phyloP scores from a whole-genome alignment of 2,797 vertebrate species.

The Pseudochromis fuscus region DNA sequence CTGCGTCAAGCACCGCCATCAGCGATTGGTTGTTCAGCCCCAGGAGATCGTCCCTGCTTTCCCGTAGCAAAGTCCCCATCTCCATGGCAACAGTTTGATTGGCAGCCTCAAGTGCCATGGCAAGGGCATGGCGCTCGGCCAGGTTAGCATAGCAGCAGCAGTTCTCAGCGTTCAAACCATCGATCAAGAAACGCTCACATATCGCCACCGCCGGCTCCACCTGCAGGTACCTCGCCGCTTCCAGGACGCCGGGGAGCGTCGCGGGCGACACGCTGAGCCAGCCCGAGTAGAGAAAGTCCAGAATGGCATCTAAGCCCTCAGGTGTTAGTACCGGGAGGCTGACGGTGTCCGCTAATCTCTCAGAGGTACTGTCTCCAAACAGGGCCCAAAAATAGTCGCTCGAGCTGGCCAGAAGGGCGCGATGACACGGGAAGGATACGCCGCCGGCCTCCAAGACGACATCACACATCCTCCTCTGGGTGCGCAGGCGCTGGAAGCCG shows the following conservation, averaged over 20 bases:
- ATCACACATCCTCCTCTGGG: constrained; percentile 91
- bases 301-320: constrained; percentile 86
- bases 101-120: constrained; percentile 80
- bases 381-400: constrained; percentile 96
- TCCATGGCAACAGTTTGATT: constrained; percentile 87
- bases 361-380: constrained; percentile 91
- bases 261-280: constrained; percentile 90
- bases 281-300: constrained; percentile 97
- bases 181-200: constrained; percentile 89
- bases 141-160: constrained; percentile 93
- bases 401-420: constrained; percentile 92
- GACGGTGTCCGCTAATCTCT: constrained; percentile 86
- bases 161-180: constrained; percentile 86
- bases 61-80: constrained; percentile 82
- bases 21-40: constrained; percentile 89
- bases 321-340: constrained; percentile 88
- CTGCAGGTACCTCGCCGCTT: constrained; percentile 94
- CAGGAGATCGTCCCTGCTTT: constrained; percentile 73
- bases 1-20: constrained; percentile 83
- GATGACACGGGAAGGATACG: constrained; percentile 91
- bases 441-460: constrained; percentile 90
- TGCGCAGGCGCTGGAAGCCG: constrained; percentile 90
- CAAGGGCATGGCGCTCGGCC: constrained; percentile 87
- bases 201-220: constrained; percentile 89
- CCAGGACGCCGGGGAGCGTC: constrained; percentile 88